phyloP scores from a whole-genome alignment of 1,140 invertebrate genomes.

The Ceratina japonica region DNA sequence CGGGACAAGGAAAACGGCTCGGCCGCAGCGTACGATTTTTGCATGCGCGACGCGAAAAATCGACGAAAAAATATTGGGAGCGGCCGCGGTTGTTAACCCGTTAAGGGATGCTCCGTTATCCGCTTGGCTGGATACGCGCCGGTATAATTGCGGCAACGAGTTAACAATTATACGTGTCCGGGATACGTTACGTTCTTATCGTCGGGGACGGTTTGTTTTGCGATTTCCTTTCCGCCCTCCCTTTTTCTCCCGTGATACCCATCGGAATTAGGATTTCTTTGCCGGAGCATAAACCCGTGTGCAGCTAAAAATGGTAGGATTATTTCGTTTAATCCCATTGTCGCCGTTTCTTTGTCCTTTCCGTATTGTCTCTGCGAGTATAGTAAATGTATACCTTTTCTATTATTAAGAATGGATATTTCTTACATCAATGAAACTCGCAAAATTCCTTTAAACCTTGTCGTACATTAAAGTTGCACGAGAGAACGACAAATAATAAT shows the following conservation, averaged over 20 bases:
- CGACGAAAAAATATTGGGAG: neutral
- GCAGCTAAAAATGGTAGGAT: too few relatives aligned
- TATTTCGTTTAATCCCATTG: too few relatives aligned
- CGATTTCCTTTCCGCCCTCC: neutral
- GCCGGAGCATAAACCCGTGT: neutral
- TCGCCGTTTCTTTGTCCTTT: too few relatives aligned
- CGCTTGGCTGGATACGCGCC: neutral
- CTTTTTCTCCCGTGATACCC: neutral
- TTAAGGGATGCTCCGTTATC: neutral
- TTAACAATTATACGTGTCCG: constrained; percentile 5
- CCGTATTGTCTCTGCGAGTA: too few relatives aligned
- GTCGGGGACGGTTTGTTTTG: neutral
- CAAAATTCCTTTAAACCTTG: too few relatives aligned
- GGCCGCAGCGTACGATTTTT: constrained; percentile 16
- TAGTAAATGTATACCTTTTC: too few relatives aligned
- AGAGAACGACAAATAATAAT: too few relatives aligned
- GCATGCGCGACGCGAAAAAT: neutral
- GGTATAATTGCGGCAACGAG: constrained; percentile 10
- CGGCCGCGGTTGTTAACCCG: neutral
- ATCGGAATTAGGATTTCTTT: neutral
- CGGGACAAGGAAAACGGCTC: constrained; percentile 8
- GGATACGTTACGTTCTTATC: constrained; percentile 7
- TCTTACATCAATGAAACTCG: too few relatives aligned
- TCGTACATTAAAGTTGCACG: too few relatives aligned
- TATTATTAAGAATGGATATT: too few relatives aligned